Base-by-base conservation (phyloP, 53 echinoderm and acorn worm genomes). In the Glandiceps talaboti region DNA sequence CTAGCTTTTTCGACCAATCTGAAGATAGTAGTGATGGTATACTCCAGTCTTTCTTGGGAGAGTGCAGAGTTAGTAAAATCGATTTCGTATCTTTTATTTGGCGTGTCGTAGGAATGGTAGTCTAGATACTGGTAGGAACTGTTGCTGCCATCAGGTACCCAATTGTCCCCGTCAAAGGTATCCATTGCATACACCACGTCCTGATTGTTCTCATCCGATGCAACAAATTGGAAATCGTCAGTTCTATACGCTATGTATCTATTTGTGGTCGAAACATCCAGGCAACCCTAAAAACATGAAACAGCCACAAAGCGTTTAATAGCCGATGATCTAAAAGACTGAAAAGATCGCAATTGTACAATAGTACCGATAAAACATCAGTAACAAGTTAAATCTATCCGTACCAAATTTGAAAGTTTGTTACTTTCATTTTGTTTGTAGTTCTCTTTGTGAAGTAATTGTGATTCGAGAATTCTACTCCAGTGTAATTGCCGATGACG, bases 1-100 rank as follows among this genome's bases (percentile, higher is more conserved):
- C 20, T 30, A 0, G 32, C 6, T 76, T 80, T 84, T 32, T 83
- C 31, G 1, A 84, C 45, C 0, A 81, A 82, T 73, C 81, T 75
- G 80, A 84, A 91, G 1, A 91, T 86, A 1, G 91, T 91, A 32
- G 92, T 92, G 30, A 92, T 92, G 73, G 89, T 89, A 80, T 92
- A 92, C 14, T 82, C 72, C 78, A 84, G 31, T 32, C 92, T 81
- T 28, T 84, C 75, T 30, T 85, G 89, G 0, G 92, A 89, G 32
- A 92, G 79, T 0, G 92, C 92, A 14, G 89, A 86, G 75, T 89
- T 92, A 45, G 77, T 32, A 81, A 92, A 92, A 28, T 78, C 83
- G 79, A 92, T 92, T 27, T 84, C 79, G 81, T 87, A 87, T 0
- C 79, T 74, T 25, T 79, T 32, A n/a, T 29, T 78, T 0, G 30